Evolutionary conservation across 1,140 invertebrate genomes (phyloP).

Genomic region (Drepana arcuata): DNA sequence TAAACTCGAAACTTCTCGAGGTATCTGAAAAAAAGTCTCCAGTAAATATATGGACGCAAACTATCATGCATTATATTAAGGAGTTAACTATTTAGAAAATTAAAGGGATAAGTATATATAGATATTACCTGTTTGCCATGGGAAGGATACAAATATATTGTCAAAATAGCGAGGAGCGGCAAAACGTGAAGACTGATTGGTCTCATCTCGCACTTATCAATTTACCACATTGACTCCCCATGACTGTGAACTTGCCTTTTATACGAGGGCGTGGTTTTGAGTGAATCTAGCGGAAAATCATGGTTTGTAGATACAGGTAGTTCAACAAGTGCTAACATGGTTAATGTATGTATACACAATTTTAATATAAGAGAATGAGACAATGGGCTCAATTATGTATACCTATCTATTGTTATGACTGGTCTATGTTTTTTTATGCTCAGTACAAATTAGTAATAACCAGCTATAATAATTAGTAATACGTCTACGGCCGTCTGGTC

Average conservation of each 20-base stretch:
- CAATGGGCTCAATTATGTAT: no score
- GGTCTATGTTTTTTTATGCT: no score
- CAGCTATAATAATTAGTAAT: no score
- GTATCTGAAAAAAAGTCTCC: constrained; percentile 10
- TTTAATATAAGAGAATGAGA: no score
- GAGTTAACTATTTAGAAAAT: neutral
- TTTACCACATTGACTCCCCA: constrained; percentile 32
- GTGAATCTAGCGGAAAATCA: constrained; percentile 36
- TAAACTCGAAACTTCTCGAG: constrained; percentile 5
- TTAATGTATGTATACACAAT: no score
- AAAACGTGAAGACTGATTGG: constrained; percentile 9
- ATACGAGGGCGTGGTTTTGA: constrained; percentile 52
- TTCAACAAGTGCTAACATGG: no score
- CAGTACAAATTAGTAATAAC: no score
- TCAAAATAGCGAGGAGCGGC: constrained; percentile 11
- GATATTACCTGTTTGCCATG: no score
- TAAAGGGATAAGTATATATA: neutral
- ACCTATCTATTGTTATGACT: no score
- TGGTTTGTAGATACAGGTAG: constrained; percentile 35
- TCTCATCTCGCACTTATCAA: constrained; percentile 33
- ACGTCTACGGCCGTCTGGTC: no score
- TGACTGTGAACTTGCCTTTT: constrained; percentile 64
- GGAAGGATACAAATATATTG: constrained; percentile 20
- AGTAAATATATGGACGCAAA: no score
- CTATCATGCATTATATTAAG: no score